Conservation (phyloP, 92 coral and sea anemone species). For the Porites cylindrica region DNA sequence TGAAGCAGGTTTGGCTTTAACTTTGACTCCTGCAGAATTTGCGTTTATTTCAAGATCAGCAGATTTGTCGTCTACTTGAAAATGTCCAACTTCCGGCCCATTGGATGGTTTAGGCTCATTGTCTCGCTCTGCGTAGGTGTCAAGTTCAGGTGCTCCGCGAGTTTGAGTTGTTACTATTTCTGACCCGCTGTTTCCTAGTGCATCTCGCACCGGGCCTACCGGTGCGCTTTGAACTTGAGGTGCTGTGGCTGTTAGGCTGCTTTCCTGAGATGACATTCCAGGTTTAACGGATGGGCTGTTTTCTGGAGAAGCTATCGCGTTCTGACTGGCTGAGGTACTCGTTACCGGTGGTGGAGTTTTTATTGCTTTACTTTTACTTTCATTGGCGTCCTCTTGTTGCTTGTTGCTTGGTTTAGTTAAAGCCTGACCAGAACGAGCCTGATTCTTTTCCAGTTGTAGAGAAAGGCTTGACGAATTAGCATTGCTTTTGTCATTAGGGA, state of each 20-base stretch:
- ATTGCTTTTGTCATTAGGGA: constrained; percentile 38
- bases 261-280: constrained; percentile 12
- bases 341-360: constrained; percentile 24
- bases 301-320: constrained; percentile 1
- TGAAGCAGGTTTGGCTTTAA: constrained; percentile 99
- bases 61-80: constrained; percentile 97
- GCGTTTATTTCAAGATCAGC: constrained; percentile 99
- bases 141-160: constrained; percentile 33
- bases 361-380: neutral
- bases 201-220: constrained; percentile 70
- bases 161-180: constrained; percentile 86
- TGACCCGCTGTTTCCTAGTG: constrained; percentile 85
- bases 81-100: constrained; percentile 90
- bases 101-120: constrained; percentile 42
- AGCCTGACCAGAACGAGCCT: neutral
- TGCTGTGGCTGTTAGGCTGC: neutral
- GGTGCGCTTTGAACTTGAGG: constrained; percentile 37
- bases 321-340: constrained; percentile 10
- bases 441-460: neutral
- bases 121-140: constrained; percentile 49
- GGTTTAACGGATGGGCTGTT: neutral
- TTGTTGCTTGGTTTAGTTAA: constrained; percentile 10
- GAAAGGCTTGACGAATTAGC: neutral
- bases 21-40: constrained; percentile 97
- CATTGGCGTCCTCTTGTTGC: neutral